A percentile compares a stretch with the other conserved stretches of the same genome.
Evolutionary conservation across 2,888 invertebrate species (phyloP).

Genomic region (Eristalinus aeneus): DNA sequence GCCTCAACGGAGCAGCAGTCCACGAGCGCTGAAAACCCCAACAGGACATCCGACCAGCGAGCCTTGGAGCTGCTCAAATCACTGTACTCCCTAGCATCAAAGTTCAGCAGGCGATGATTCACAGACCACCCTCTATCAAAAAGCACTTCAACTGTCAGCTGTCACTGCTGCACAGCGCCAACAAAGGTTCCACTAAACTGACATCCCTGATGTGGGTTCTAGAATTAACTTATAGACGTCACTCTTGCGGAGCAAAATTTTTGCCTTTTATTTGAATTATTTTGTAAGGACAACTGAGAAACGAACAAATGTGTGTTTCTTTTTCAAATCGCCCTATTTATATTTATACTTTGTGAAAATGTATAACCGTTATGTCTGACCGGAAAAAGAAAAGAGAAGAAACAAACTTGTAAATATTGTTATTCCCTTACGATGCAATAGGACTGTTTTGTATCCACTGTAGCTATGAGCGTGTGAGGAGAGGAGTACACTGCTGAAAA

Average conservation of each 20-base stretch:
- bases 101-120: slow-evolving; percentile 85
- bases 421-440: slow-evolving; percentile 34
- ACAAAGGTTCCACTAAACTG: neutral
- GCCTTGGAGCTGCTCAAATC: slow-evolving; percentile 92
- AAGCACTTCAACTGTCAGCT: neutral
- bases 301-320: neutral
- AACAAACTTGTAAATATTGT: slow-evolving; percentile 65
- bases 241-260: neutral
- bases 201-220: neutral
- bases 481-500: slow-evolving; percentile 37
- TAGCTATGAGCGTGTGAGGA: slow-evolving; percentile 26
- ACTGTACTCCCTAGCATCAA: slow-evolving; percentile 90
- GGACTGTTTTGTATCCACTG: slow-evolving; percentile 24
- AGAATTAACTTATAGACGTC: neutral
- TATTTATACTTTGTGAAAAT: neutral
- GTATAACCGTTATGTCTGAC: neutral
- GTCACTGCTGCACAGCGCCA: neutral
- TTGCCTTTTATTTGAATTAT: neutral
- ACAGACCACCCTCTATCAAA: neutral
- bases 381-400: slow-evolving; percentile 12
- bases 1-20: slow-evolving; percentile 73
- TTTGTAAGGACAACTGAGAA: neutral
- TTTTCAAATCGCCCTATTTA: neutral
- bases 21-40: slow-evolving; percentile 39
- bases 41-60: slow-evolving; percentile 85